phyloP scores from a whole-genome alignment of 2,797 vertebrate genomes.

The Sebastes jordani region DNA sequence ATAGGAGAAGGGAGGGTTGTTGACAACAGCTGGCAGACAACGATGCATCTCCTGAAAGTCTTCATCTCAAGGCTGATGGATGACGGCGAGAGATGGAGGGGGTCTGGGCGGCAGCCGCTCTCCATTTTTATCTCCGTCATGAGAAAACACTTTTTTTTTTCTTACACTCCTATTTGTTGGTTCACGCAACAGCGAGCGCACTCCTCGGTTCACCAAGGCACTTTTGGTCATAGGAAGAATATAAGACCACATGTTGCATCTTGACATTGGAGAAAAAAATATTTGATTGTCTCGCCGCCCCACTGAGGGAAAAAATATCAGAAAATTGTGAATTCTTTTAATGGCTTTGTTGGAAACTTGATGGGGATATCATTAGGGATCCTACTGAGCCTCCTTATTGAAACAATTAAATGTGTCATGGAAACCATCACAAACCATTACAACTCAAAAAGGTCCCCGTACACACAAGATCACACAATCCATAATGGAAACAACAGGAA shows the following conservation, averaged over 20 bases:
- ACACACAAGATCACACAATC: not conserved
- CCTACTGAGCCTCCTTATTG: not conserved
- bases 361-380: constrained; percentile 1
- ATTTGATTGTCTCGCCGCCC: not conserved
- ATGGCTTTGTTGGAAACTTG: not conserved
- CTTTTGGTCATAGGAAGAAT: not conserved
- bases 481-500: not conserved
- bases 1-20: constrained; percentile 13
- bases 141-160: constrained; percentile 25
- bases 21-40: constrained; percentile 63
- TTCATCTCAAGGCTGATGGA: constrained; percentile 64
- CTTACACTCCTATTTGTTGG: constrained; percentile 27
- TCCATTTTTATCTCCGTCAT: constrained; percentile 44
- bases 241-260: not conserved
- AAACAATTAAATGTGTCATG: not conserved
- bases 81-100: constrained; percentile 33
- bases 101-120: constrained; percentile 19
- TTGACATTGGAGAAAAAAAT: not conserved
- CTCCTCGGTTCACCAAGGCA: not conserved
- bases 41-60: constrained; percentile 56
- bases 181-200: constrained; percentile 15
- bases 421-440: not conserved
- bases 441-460: not conserved
- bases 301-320: not conserved
- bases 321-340: not conserved